A percentile compares a stretch with the other conserved stretches of the same genome.
Conservation (phyloP, 2,113 vertebrate genomes). For the Chauna torquata region DNA sequence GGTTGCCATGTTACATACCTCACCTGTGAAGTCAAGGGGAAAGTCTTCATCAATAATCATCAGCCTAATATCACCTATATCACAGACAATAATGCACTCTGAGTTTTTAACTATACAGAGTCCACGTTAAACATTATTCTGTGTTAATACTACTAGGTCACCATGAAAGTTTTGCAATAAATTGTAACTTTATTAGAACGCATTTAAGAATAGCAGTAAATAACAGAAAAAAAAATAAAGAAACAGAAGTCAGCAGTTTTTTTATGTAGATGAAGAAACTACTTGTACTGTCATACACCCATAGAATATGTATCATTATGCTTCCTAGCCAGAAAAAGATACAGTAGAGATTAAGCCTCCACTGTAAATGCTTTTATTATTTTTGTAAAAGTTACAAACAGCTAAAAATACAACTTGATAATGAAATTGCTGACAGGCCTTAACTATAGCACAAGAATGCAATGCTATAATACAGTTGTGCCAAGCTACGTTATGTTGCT, state of each 20-base stretch:
- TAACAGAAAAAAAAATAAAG: slow-evolving; percentile 8
- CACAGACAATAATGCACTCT: background rate
- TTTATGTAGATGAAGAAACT: slow-evolving; percentile 19
- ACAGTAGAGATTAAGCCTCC: background rate
- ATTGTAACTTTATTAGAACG: background rate
- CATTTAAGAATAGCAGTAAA: slow-evolving; percentile 17
- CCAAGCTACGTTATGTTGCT: background rate
- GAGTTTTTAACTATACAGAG: background rate
- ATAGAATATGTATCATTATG: background rate
- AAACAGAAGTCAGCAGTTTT: slow-evolving; percentile 18
- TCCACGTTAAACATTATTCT: background rate
- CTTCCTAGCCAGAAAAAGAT: background rate
- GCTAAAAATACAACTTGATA: slow-evolving; percentile 38
- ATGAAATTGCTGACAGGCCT: slow-evolving; percentile 53
- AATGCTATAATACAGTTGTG: background rate
- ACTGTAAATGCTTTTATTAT: slow-evolving; percentile 32
- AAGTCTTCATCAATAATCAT: background rate
- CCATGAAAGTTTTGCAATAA: background rate
- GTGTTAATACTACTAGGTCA: background rate
- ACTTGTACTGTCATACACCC: background rate
- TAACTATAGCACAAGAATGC: background rate
- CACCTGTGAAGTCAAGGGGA: background rate
- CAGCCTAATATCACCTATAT: background rate
- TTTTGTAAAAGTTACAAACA: background rate
- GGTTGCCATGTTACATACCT: background rate